Evolutionary conservation across 2,797 vertebrate genomes (phyloP), one percentile per base, ranked within the genome.

Genomic region (Sylvilagus floridanus): DNA sequence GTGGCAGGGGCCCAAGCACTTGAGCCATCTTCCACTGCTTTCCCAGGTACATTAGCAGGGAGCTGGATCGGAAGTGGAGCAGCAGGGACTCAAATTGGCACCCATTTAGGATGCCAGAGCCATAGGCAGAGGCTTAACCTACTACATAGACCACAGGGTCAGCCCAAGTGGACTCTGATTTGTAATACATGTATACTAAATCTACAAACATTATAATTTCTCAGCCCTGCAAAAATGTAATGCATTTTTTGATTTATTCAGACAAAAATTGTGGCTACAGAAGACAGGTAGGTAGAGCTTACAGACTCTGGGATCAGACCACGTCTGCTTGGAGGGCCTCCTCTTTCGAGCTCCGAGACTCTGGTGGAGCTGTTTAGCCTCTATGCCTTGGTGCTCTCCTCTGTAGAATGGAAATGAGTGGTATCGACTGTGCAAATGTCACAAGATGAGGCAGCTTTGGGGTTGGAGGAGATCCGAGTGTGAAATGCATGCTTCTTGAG

Each of bases 211-310:
- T 87, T 37, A 90, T 30, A 35, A 30, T 88, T 95, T 83, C 84
- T 90, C 1, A 66, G 68, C 60, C 2, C 35, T 94, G 81, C 68
- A 78, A 76, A 94, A 96, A 50, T 57, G n/a, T 52, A 87, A 95
- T 82, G 32, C 16, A 37, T 60, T 75, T 93, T 60, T 75, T 93
- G 19, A 65, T 84, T 97, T 93, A 24, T 85, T 32, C 13, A 3
- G 30, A 37, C 9, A 4, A 21, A 77, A 84, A 57, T 30, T 76
- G 14, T n/a, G 14, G 11, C 10, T 11, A 79, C n/a, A 37, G 37
- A 82, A 82, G 52, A 87, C 35, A 12, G 16, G 54, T n/a, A 50
- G 1, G 65, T 14, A 7, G 28, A 47, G 35, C 57, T 86, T 26
- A 14, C 4, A n/a, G 13, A 63, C 17, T 93, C 52, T 79, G 13